phyloP scores from a whole-genome alignment of 1,140 invertebrate genomes.

The Tribolium madens region DNA sequence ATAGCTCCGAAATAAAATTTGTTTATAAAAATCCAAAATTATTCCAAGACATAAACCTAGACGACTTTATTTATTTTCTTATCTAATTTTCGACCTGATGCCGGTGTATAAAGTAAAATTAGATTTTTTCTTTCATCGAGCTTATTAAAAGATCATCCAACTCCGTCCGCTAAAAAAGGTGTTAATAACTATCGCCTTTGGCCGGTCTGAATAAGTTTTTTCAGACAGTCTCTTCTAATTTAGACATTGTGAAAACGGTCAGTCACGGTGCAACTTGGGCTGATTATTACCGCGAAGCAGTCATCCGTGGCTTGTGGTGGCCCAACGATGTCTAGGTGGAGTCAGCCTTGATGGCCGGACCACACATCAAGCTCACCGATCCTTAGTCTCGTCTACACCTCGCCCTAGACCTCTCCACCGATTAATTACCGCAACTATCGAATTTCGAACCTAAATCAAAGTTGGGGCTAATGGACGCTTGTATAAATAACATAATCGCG shows the following conservation, averaged over 20 bases:
- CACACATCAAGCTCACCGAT: slow-evolving; percentile 30
- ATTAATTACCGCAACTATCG: slow-evolving; percentile 29
- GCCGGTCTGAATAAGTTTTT: slow-evolving; percentile 1
- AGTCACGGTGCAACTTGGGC: slow-evolving; percentile 20
- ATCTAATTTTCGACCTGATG: background rate
- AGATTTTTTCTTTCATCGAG: background rate
- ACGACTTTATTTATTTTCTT: slow-evolving; percentile 15
- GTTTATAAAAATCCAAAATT: slow-evolving; percentile 8
- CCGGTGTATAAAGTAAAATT: slow-evolving; percentile 4
- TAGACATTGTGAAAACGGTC: slow-evolving; percentile 38
- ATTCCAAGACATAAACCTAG: background rate
- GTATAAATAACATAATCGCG: slow-evolving; percentile 25
- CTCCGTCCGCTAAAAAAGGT: background rate
- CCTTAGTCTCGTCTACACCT: slow-evolving; percentile 11
- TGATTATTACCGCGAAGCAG: slow-evolving; percentile 32
- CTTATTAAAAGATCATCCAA: background rate
- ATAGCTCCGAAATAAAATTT: background rate
- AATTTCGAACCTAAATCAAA: slow-evolving; percentile 9
- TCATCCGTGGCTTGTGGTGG: slow-evolving; percentile 35
- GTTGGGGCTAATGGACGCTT: slow-evolving; percentile 4
- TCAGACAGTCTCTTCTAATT: slow-evolving; percentile 23
- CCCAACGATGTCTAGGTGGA: slow-evolving; percentile 37
- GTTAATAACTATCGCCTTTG: slow-evolving; percentile 13
- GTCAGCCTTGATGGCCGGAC: slow-evolving; percentile 31
- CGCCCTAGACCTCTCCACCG: slow-evolving; percentile 29